Percentiles rank a stretch among this genome's conserved stretches.
phyloP scores from a whole-genome alignment of 2,113 vertebrate genomes.

The Merops nubicus region DNA sequence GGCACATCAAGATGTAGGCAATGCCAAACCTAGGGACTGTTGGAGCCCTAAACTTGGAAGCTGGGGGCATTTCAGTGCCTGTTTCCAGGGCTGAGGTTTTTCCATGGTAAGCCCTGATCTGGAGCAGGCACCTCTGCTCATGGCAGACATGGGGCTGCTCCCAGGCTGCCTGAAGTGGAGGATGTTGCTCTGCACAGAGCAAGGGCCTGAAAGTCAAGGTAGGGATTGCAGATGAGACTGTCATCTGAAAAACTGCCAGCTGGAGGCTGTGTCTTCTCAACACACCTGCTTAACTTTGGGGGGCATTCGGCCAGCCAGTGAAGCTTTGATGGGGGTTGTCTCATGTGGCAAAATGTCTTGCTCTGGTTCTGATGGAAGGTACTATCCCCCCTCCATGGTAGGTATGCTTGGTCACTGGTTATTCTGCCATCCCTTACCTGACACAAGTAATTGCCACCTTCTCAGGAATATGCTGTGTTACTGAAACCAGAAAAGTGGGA shows the following conservation, averaged over 20 bases:
- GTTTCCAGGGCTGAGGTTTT: not conserved
- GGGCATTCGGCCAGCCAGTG: not conserved
- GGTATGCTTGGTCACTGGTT: not conserved
- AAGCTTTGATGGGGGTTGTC: not conserved
- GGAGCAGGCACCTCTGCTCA: fast-evolving
- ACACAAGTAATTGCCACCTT: not conserved
- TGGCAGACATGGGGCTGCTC: not conserved
- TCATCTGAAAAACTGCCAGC: not conserved
- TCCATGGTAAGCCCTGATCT: not conserved
- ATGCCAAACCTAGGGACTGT: not conserved
- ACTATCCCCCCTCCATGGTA: not conserved
- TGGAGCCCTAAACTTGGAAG: not conserved
- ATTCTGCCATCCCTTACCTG: not conserved
- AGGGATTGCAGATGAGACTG: not conserved
- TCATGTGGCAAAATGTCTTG: not conserved
- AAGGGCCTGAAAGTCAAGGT: not conserved
- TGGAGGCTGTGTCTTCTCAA: not conserved
- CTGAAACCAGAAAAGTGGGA: not conserved
- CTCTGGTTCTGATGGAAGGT: not conserved
- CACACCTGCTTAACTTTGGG: not conserved
- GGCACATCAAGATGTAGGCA: not conserved
- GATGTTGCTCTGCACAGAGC: not conserved
- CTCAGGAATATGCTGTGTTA: not conserved
- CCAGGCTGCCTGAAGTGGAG: not conserved
- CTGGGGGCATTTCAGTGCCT: not conserved